These are phyloP conservation scores for Cryptomyrus ogoouensis DNA, from an alignment of 2,113 vertebrate species.

Conservation along the genomic window DNA sequence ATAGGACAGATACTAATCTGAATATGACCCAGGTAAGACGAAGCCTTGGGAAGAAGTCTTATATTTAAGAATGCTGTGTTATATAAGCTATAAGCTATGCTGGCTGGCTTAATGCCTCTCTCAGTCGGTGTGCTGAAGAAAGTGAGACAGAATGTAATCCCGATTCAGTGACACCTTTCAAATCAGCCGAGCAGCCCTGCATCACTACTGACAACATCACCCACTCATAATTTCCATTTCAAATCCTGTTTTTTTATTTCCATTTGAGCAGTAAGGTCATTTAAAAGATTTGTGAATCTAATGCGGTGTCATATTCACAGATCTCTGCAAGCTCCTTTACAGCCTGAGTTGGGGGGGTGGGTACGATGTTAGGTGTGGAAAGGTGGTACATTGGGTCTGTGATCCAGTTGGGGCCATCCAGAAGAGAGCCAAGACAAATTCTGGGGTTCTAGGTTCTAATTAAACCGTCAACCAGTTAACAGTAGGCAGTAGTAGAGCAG, in stretches of 20 bases:
- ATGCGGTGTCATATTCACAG: neutral
- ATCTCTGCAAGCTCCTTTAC: neutral
- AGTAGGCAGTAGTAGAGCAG: neutral
- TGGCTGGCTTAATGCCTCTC: neutral
- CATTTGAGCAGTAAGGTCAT: neutral
- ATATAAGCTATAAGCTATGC: neutral
- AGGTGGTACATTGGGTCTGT: neutral
- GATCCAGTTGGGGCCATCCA: neutral
- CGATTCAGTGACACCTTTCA: neutral
- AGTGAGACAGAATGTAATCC: neutral
- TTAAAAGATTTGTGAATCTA: neutral
- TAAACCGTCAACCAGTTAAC: neutral
- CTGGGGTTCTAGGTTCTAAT: neutral
- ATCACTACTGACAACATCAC: neutral
- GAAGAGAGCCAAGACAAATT: neutral
- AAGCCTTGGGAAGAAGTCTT: neutral
- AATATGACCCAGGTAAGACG: neutral
- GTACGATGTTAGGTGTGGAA: neutral
- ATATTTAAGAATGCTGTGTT: neutral
- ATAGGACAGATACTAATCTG: neutral
- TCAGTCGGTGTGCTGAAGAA: neutral
- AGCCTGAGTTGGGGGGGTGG: neutral
- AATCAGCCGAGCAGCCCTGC: neutral
- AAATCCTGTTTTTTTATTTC: neutral
- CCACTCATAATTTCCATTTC: slow-evolving; percentile 1